phyloP scores from a whole-genome alignment of 92 coral and sea anemone species.

The Paragorgia papillata region DNA sequence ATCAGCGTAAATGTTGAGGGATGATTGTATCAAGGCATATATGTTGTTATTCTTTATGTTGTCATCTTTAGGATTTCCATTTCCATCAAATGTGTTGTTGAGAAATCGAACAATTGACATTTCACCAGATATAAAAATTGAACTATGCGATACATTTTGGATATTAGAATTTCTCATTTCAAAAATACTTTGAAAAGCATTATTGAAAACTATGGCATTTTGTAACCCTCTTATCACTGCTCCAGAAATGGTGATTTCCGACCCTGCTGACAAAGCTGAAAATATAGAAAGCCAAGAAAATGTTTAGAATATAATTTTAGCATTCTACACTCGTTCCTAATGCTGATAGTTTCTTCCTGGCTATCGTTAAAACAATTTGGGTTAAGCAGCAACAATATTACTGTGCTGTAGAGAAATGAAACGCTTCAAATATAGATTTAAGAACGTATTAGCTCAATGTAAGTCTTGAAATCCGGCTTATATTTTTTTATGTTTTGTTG shows the following conservation, averaged over 20 bases:
- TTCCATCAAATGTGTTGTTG: conserved; percentile 5
- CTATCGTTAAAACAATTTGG: too few species aligned
- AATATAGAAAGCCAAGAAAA: neutral
- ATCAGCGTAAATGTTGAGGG: neutral
- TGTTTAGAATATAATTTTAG: too few species aligned
- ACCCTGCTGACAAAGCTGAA: neutral
- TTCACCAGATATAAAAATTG: neutral
- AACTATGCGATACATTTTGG: neutral
- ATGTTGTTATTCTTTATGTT: too few species aligned
- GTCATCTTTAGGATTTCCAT: neutral
- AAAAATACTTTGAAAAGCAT: neutral
- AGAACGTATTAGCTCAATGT: too few species aligned
- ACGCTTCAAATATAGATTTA: too few species aligned
- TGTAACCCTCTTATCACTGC: neutral
- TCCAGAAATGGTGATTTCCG: neutral
- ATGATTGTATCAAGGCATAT: neutral
- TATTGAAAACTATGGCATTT: neutral
- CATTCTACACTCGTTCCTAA: too few species aligned
- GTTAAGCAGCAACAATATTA: too few species aligned
- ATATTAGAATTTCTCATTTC: conserved; percentile 1
- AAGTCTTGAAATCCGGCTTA: too few species aligned
- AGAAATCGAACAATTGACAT: neutral
- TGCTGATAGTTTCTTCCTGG: too few species aligned
- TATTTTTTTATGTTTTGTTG: too few species aligned
- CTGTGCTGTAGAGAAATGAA: too few species aligned